Evolutionary conservation across 2,797 vertebrate species (phyloP), one percentile per base, ranked within the genome.

Genomic region (Benthosema pterotum): DNA sequence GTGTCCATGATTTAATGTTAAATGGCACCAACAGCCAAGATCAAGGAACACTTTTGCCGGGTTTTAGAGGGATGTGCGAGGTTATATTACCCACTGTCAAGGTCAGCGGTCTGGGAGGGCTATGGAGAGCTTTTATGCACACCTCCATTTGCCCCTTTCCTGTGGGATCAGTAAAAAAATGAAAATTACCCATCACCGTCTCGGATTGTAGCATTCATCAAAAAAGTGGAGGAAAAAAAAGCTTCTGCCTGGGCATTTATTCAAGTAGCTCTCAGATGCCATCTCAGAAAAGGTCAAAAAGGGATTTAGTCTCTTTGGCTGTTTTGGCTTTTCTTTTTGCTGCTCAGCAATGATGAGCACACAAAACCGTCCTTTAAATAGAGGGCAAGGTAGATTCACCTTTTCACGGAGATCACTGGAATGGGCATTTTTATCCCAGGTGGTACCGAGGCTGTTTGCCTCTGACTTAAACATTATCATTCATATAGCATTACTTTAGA

Each of bases 161-260:
- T 68, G 11, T 42, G 77, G 84, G 82, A 84, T 79, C 67, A 63
- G 69, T 67, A 65, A 74, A 87, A 32, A 90, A 87, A n/a, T n/a
- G 80, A 73, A 88, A 89, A 89, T 87, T 65, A 85, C 74, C 71
- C 66, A 71, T 72, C 64, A 66, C 42, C 60, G 67, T 74, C 82
- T 84, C 70, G 70, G 67, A 84, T 82, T 73, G 82, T 86, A 59
- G 69, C 78, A 86, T 90, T 88, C 79, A 85, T 86, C 85, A 88
- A 78, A 25, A n/a, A n/a, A n/a, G n/a, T n/a, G n/a, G n/a, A n/a
- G n/a, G n/a, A n/a, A n/a, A n/a, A n/a, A 22, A 88, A 86, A 75
- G 73, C 82, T 67, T 74, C 83, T 47, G 64, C 68, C 67, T 71
- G 71, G 77, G 74, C 86, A 69, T 84, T 87, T 79, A 84, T 84